Evolutionary conservation across 1,140 invertebrate genomes (phyloP), one percentile per base, ranked within the genome.

Genomic region (Chionoecetes opilio): DNA sequence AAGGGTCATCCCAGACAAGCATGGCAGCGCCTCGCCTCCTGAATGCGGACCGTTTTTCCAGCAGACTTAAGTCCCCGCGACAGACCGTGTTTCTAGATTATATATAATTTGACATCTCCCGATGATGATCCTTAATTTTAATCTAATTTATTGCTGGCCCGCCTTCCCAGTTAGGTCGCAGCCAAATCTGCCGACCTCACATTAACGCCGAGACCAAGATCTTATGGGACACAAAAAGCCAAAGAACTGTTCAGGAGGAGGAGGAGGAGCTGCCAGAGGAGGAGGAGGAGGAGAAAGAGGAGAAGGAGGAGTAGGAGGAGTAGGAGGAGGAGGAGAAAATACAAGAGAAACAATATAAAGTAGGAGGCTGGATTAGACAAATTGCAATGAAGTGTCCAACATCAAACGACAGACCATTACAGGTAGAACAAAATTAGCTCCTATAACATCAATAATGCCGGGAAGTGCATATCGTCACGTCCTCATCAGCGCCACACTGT

Each of bases 161-260:
- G 63, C 63, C 63, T 75, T 26, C 63, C 63, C 26, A 75, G 63
- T 75, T 75, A 75, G 63, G 63, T 75, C 63, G 21, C 63, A n/a
- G 5, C 63, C n/a, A 21, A 75, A 26, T n/a, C 63, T 75, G 63
- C 63, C 63, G 63, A 75, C 63, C 63, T 75, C 63, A 75, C 63
- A 75, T 75, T 75, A 75, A 75, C 63, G n/a, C 63, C 21, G 63
- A 2, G 21, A n/a, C 63, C 63, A 75, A 75, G 0, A 75, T n/a
- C 63, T 75, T 75, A 75, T n/a, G 63, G n/a, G 63, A 75, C 63
- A 75, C n/a, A 75, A 75, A 75, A 75, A 75, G 63, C 63, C 63
- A 75, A 75, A 75, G 63, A 75, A 75, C n/a, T 26, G 26, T n/a
- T 26, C 63, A 46, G 63, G 63, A 75, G 63, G 21, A 75, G 63